phyloP scores from a whole-genome alignment of 35 echinoderm and acorn worm species.

The Apostichopus parvimensis region DNA sequence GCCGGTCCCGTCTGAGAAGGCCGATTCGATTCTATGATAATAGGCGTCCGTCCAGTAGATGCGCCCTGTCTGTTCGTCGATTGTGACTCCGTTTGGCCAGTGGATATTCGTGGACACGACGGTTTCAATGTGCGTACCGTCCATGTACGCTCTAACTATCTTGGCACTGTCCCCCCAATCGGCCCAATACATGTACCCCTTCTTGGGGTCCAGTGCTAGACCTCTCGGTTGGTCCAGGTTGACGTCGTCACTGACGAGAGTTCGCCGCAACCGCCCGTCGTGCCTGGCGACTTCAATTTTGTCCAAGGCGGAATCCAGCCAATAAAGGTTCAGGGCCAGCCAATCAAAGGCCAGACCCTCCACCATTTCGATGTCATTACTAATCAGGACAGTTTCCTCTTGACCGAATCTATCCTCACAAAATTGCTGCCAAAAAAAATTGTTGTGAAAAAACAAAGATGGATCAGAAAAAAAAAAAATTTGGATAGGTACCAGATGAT shows the following conservation, averaged over 20 bases:
- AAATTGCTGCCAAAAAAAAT: slow-evolving; percentile 54
- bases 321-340: slow-evolving; percentile 88
- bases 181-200: slow-evolving; percentile 92
- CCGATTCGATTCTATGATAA: slow-evolving; percentile 79
- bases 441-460: too few relatives aligned
- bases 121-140: slow-evolving; percentile 43
- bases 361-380: slow-evolving; percentile 57
- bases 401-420: slow-evolving; percentile 52
- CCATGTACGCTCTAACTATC: slow-evolving; percentile 72
- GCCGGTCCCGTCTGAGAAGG: slow-evolving; percentile 63
- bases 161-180: slow-evolving; percentile 76
- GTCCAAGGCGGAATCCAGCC: slow-evolving; percentile 74
- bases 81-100: slow-evolving; percentile 93
- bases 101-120: slow-evolving; percentile 60
- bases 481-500: too few relatives aligned
- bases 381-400: slow-evolving; percentile 50
- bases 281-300: slow-evolving; percentile 83
- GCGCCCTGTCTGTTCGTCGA: slow-evolving; percentile 69
- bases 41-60: slow-evolving; percentile 94
- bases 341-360: slow-evolving; percentile 95
- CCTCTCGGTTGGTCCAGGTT: slow-evolving; percentile 76
- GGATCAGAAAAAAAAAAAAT: too few relatives aligned
- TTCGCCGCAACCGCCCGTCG: slow-evolving; percentile 65
- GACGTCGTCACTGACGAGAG: slow-evolving; percentile 39
- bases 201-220: slow-evolving; percentile 81